Evolutionary conservation across 2,113 vertebrate species (phyloP).

Genomic region (Cepphus grylle): DNA sequence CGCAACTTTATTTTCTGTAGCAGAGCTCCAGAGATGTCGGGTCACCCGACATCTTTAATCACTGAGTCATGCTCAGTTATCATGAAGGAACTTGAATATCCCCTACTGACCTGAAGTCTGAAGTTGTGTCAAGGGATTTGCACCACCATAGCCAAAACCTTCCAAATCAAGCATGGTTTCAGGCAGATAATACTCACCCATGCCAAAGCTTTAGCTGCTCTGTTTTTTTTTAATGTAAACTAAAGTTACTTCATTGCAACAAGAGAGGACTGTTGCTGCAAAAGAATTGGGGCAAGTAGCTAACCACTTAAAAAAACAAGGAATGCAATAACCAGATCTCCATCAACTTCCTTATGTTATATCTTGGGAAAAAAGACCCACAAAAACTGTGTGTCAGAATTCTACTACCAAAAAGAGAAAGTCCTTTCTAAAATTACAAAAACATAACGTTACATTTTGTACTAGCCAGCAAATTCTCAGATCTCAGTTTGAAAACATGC

Average conservation of each 20-base stretch:
- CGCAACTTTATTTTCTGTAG: background rate
- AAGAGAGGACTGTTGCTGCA: background rate
- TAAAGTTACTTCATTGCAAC: background rate
- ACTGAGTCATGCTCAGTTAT: background rate
- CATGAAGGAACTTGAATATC: background rate
- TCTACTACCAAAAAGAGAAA: background rate
- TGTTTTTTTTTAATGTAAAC: background rate
- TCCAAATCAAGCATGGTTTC: background rate
- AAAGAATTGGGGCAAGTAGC: background rate
- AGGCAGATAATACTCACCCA: background rate
- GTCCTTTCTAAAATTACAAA: background rate
- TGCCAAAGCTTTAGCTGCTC: background rate
- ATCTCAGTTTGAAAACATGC: background rate
- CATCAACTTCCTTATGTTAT: background rate
- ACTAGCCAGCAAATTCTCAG: background rate
- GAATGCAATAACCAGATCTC: background rate
- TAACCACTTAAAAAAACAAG: background rate
- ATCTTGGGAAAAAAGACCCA: background rate
- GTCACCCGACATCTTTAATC: conserved; percentile 8
- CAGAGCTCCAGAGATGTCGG: background rate
- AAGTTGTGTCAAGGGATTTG: background rate
- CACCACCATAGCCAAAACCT: background rate
- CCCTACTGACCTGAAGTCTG: background rate
- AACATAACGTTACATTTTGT: background rate
- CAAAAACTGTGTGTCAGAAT: background rate